Percentiles rank a stretch among this genome's conserved stretches.
These are phyloP conservation scores for Metalampra italica DNA, from an alignment of 2,888 invertebrate species.

Conservation along the genomic window DNA sequence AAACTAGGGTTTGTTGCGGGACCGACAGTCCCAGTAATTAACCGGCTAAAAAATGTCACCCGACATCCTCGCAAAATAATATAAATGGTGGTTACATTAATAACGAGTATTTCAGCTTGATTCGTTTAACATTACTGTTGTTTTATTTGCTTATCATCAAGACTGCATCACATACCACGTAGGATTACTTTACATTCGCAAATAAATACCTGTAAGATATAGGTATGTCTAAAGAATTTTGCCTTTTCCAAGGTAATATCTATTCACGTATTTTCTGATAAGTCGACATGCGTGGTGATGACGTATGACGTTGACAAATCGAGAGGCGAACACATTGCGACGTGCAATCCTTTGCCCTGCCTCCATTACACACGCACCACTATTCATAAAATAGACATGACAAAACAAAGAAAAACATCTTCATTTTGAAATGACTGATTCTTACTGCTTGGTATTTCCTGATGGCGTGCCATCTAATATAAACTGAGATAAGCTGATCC, in stretches of 20 bases:
- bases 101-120: slow-evolving; percentile 27
- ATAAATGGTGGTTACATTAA: slow-evolving; percentile 31
- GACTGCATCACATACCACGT: no score
- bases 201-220: no score
- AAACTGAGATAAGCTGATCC: neutral
- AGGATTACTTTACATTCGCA: no score
- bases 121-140: slow-evolving; percentile 12
- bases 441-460: neutral
- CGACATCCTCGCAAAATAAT: slow-evolving; percentile 57
- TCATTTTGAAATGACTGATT: neutral
- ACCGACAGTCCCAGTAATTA: slow-evolving; percentile 48
- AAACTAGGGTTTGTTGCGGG: slow-evolving; percentile 55
- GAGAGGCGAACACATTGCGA: slow-evolving; percentile 48
- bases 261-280: slow-evolving; percentile 7
- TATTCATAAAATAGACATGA: neutral
- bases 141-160: neutral
- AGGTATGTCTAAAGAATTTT: no score
- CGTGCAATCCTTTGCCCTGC: slow-evolving; percentile 37
- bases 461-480: no score
- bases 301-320: slow-evolving; percentile 66
- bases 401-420: neutral
- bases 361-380: slow-evolving; percentile 8
- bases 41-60: slow-evolving; percentile 67
- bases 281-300: slow-evolving; percentile 37
- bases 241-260: neutral